A percentile compares a stretch with the other conserved stretches of the same genome.
These are phyloP conservation scores for Hiodon tergisus DNA, from an alignment of 2,113 vertebrate species.

Conservation along the genomic window DNA sequence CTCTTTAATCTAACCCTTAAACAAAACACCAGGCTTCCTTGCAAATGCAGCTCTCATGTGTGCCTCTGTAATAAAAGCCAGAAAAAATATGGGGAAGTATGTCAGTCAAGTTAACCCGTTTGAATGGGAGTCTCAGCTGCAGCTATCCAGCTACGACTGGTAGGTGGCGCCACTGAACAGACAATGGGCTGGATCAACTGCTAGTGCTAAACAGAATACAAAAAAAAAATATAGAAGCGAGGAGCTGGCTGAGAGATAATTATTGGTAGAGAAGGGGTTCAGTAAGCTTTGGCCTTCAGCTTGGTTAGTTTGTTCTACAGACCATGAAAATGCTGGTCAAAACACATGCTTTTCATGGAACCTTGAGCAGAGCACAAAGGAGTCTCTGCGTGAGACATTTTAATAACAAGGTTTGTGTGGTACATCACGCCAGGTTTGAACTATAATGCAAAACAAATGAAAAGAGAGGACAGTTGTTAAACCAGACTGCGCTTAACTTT, in stretches of 20 bases:
- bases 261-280: background rate
- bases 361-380: background rate
- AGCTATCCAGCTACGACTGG: constrained; percentile 26
- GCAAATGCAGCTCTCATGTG: background rate
- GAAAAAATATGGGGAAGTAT: background rate
- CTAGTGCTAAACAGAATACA: background rate
- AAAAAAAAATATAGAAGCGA: background rate
- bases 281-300: background rate
- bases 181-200: background rate
- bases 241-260: no score
- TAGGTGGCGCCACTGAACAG: constrained; percentile 56
- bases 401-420: background rate
- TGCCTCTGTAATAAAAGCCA: background rate
- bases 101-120: background rate
- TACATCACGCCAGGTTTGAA: background rate
- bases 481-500: background rate
- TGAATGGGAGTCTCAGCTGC: background rate
- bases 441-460: background rate
- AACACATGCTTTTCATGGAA: constrained; percentile 8
- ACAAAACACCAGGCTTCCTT: background rate
- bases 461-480: background rate
- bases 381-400: background rate
- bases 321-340: background rate
- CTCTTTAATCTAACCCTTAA: background rate
- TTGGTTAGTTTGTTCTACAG: background rate